Evolutionary conservation across 30 jellyfish, hydroid and myxozoan genomes (phyloP).

Genomic region (Aurelia sp.): DNA sequence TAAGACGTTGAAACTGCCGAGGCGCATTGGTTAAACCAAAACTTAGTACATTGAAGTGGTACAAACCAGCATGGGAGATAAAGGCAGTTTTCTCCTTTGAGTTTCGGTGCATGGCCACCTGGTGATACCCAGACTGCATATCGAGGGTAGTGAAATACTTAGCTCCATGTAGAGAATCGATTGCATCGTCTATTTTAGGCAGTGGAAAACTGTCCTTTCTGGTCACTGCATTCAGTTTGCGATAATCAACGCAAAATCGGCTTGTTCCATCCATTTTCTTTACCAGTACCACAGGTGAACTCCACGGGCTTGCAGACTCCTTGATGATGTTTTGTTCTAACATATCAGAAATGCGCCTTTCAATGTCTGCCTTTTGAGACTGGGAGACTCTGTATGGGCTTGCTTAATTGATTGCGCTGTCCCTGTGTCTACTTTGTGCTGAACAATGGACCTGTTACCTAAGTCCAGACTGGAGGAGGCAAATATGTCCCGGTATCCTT

Average conservation of each 20-base stretch:
- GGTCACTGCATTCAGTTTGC: slow-evolving; percentile 55
- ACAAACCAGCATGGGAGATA: too few relatives aligned
- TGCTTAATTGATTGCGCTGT: slow-evolving; percentile 32
- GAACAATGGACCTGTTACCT: not conserved
- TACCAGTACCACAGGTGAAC: slow-evolving; percentile 74
- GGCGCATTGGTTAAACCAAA: too few relatives aligned
- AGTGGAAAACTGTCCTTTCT: too few relatives aligned
- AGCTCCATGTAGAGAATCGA: slow-evolving; percentile 5
- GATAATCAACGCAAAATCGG: slow-evolving; percentile 55
- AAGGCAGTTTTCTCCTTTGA: too few relatives aligned
- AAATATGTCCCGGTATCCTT: not conserved
- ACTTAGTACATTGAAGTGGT: too few relatives aligned
- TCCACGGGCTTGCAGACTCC: slow-evolving; percentile 70
- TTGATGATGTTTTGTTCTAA: too few relatives aligned
- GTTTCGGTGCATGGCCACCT: too few relatives aligned
- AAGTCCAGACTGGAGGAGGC: not conserved
- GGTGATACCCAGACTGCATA: too few relatives aligned
- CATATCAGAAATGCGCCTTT: too few relatives aligned
- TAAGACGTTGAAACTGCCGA: too few relatives aligned
- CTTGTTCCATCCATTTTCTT: too few relatives aligned
- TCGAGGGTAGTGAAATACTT: too few relatives aligned
- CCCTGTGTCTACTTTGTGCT: slow-evolving; percentile 32
- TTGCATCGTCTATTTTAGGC: slow-evolving; percentile 8
- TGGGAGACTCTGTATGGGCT: slow-evolving; percentile 27
- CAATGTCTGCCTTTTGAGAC: slow-evolving; percentile 21